These are phyloP conservation scores for Acronicta alni DNA, from an alignment of 2,888 invertebrate species.

Conservation along the genomic window DNA sequence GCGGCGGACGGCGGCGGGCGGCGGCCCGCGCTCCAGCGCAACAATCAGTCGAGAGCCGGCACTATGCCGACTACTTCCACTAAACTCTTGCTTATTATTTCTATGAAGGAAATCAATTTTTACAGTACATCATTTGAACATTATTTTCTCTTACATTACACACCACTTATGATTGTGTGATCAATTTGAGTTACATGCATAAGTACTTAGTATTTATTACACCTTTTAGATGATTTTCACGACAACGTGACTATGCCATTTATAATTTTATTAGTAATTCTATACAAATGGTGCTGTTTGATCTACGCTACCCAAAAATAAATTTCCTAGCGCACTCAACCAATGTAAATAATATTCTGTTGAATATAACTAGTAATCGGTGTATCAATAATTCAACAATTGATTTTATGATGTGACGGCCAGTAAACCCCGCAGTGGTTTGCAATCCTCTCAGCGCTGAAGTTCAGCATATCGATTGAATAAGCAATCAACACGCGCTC, in stretches of 20 bases:
- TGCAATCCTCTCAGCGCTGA: not conserved
- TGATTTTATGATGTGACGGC: slow-evolving; percentile 3
- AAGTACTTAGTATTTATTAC: no score
- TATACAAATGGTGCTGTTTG: no score
- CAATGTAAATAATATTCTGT: not conserved
- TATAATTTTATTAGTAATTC: no score
- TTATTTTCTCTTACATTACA: not conserved
- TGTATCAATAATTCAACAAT: slow-evolving; percentile 11
- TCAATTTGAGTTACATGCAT: no score
- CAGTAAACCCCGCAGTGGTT: slow-evolving; percentile 5
- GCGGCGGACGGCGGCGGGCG: slow-evolving; percentile 30
- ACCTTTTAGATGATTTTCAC: no score
- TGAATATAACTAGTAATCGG: not conserved
- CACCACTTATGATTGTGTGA: no score
- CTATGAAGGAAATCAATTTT: slow-evolving; percentile 13
- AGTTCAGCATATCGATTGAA: slow-evolving; percentile 20
- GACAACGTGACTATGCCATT: no score
- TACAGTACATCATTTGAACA: slow-evolving; percentile 7
- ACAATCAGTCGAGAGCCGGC: slow-evolving; percentile 33
- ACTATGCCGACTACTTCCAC: slow-evolving; percentile 1
- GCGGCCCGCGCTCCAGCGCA: slow-evolving; percentile 43
- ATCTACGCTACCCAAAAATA: no score
- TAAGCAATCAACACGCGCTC: slow-evolving; percentile 32
- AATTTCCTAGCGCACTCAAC: no score
- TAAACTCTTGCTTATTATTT: slow-evolving; percentile 25